A percentile compares a stretch with the other conserved stretches of the same genome.
These are phyloP conservation scores for Nematolebias whitei DNA, from an alignment of 2,113 vertebrate genomes.

Conservation along the genomic window DNA sequence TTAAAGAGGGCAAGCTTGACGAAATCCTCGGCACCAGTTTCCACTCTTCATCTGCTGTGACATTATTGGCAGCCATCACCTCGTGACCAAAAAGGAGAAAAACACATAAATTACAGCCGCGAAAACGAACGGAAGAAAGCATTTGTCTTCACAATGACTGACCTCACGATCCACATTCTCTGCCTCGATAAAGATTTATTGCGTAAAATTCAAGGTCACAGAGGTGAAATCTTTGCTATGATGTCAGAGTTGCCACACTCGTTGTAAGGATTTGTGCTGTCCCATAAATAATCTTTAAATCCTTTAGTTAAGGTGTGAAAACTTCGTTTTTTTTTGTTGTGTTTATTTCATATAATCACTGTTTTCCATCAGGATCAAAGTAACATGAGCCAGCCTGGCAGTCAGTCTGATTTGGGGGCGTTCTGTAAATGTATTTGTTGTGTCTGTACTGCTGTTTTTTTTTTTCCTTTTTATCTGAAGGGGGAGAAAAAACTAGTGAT, in stretches of 20 bases:
- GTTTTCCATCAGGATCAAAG: slow-evolving; percentile 52
- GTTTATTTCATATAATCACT: slow-evolving; percentile 49
- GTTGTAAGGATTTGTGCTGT: slow-evolving; percentile 37
- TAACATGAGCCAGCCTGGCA: slow-evolving; percentile 38
- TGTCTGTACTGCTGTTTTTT: slow-evolving; percentile 25
- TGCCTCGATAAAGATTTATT: slow-evolving; percentile 18
- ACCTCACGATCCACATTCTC: slow-evolving; percentile 26
- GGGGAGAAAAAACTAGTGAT: slow-evolving; percentile 39
- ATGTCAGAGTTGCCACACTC: slow-evolving; percentile 27
- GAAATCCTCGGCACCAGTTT: slow-evolving; percentile 36
- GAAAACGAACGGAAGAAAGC: slow-evolving; percentile 2
- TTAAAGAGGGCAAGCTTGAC: slow-evolving; percentile 71
- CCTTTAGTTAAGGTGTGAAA: slow-evolving; percentile 45
- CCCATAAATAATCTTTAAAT: slow-evolving; percentile 45
- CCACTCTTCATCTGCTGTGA: slow-evolving; percentile 49
- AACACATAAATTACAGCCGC: slow-evolving; percentile 40
- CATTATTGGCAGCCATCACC: slow-evolving; percentile 62
- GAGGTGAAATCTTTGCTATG: slow-evolving; percentile 38
- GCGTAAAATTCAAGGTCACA: slow-evolving; percentile 58
- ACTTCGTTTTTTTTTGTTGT: too few species aligned
- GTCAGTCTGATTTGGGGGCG: slow-evolving; percentile 28
- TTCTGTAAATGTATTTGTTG: slow-evolving; percentile 26
- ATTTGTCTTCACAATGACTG: slow-evolving; percentile 16
- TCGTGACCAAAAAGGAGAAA: slow-evolving; percentile 37
- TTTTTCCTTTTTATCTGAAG: slow-evolving; percentile 22